Percentiles rank a stretch among this genome's conserved stretches.
Conservation (phyloP, 2,888 invertebrate species). For the Melanotus villosus region DNA sequence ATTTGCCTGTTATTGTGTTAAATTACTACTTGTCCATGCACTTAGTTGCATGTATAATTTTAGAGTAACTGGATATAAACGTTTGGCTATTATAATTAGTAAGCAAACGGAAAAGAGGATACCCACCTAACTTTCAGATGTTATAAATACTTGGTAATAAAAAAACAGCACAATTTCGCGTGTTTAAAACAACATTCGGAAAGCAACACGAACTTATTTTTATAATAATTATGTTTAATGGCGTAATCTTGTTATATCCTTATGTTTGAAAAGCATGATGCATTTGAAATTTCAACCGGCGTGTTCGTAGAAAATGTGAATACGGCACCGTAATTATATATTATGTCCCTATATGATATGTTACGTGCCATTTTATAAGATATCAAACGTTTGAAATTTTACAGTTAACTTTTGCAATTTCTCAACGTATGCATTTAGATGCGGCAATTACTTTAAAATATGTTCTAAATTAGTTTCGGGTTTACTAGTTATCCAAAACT, state of each 20-base stretch:
- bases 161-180: conserved; percentile 18
- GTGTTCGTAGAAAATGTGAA: conserved; percentile 12
- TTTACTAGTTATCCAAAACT: not conserved
- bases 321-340: conserved; percentile 1
- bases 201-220: conserved; percentile 28
- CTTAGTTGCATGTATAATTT: conserved; percentile 1
- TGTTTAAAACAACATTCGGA: conserved; percentile 20
- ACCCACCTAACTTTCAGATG: not conserved
- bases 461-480: no score
- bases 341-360: not conserved
- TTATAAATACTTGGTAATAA: no score
- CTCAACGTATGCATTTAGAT: no score
- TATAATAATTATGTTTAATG: conserved; percentile 22
- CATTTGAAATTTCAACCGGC: not conserved
- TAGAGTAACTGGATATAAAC: conserved; percentile 8
- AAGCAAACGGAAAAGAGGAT: not conserved
- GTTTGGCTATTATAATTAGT: conserved; percentile 2
- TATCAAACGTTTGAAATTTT: not conserved
- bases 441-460: no score
- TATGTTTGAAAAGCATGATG: conserved; percentile 8
- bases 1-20: no score
- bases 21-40: not conserved
- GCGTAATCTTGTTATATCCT: conserved; percentile 13
- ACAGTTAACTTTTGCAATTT: not conserved
- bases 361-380: not conserved